Base-by-base conservation (phyloP, 2,888 invertebrate genomes). In the Aphidoletes aphidimyza region DNA sequence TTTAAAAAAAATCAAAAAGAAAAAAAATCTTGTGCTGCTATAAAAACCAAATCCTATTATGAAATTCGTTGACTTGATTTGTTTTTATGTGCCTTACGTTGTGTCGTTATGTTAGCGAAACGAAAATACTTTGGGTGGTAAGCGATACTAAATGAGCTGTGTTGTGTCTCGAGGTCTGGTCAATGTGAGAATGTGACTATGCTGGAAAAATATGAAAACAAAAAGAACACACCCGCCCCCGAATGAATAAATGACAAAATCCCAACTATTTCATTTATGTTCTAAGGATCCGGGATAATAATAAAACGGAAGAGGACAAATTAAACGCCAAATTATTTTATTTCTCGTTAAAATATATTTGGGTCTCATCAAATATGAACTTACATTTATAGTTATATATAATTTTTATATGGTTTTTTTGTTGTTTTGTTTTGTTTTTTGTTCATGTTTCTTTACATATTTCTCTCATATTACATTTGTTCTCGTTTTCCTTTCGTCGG, bases 301-400 rank as follows among this genome's bases (percentile, higher is more conserved):
- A 69, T 36, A 69, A 36, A 59, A 59, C 26, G 59, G 19, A 26
- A 26, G 26, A 14, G 9, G 6, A 8, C 9, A 59, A 22, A 59
- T 26, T 59, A 69, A 69, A 69, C 30, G 69, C 1, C 69, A 69
- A 69, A 69, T 69, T 69, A 69, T 69, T 69, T 69, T 69, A 69
- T n/a, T 34, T 69, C 69, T 69, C 69, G 69, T 69, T 69, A 69
- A 69, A 69, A 69, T 69, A 69, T 69, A 69, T 69, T 69, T 69
- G 34, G 69, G 69, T 69, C 69, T 69, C 69, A 69, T 69, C 69
- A 69, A 59, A 69, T 69, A 69, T 69, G 34, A 69, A 69, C 69
- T 69, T 69, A 69, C 69, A 69, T 69, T 69, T 34, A 69, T 69
- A 69, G 36, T 54, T 54, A 22, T 54, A 54, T 54, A 54, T 54